These are phyloP conservation scores for Drosophila kambysellisi DNA, from an alignment of 2,888 invertebrate species.

Conservation along the genomic window DNA sequence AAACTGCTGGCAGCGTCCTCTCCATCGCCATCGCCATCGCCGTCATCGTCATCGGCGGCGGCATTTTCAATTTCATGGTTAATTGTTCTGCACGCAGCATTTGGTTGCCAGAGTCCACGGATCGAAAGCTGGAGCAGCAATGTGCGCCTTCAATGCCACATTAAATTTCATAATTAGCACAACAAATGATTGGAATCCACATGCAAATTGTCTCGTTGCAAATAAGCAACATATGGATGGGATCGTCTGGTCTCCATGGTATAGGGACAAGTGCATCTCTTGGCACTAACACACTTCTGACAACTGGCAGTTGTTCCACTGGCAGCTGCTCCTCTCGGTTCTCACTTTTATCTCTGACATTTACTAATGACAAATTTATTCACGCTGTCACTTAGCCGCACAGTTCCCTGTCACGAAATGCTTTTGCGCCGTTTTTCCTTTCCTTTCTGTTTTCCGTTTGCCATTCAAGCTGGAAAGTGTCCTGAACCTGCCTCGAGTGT, in stretches of 20 bases:
- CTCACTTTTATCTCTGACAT: conserved; percentile 78
- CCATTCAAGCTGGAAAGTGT: conserved; percentile 42
- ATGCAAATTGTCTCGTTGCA: conserved; percentile 65
- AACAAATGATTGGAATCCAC: conserved; percentile 72
- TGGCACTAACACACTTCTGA: conserved; percentile 25
- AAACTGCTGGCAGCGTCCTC: conserved; percentile 41
- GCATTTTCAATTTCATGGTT: conserved; percentile 82
- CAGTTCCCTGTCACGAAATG: conserved; percentile 38
- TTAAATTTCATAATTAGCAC: conserved; percentile 80
- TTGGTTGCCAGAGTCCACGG: conserved; percentile 58
- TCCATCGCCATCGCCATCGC: conserved; percentile 4
- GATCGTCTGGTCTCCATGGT: conserved; percentile 38
- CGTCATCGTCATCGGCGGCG: conserved; percentile 46
- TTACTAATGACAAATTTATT: conserved; percentile 81
- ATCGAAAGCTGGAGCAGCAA: conserved; percentile 17
- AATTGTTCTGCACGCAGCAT: conserved; percentile 82
- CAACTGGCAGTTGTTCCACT: conserved; percentile 46
- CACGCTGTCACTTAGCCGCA: conserved; percentile 74
- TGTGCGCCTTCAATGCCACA: conserved; percentile 68
- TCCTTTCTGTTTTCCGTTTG: conserved; percentile 9
- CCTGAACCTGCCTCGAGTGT: conserved; percentile 32
- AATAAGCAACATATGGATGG: conserved; percentile 74
- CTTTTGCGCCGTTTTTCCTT: conserved; percentile 23
- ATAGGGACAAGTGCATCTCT: conserved; percentile 36
- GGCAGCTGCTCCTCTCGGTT: conserved; percentile 62